These are phyloP conservation scores for Loxodonta africana DNA, from an alignment of 2,113 vertebrate species.

Conservation along the genomic window DNA sequence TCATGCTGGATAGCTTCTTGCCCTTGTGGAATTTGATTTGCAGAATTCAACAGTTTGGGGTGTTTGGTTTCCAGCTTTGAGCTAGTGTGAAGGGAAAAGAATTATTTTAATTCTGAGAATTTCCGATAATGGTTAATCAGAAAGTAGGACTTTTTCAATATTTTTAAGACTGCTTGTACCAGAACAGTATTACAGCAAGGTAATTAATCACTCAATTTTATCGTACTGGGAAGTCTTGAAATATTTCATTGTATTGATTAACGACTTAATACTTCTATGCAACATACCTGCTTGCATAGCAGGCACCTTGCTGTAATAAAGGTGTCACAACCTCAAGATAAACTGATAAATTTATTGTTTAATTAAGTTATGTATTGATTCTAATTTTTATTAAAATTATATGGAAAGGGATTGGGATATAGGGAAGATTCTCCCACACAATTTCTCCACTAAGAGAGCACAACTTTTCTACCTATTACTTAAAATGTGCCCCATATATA, in stretches of 20 bases:
- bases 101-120: constrained; percentile 68
- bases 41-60: constrained; percentile 52
- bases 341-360: constrained; percentile 67
- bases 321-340: background rate
- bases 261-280: constrained; percentile 63
- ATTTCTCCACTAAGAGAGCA: constrained; percentile 35
- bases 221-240: constrained; percentile 54
- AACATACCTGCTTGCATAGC: constrained; percentile 50
- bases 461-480: background rate
- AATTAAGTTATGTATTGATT: constrained; percentile 75
- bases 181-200: constrained; percentile 54
- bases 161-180: constrained; percentile 71
- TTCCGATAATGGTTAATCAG: constrained; percentile 62
- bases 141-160: constrained; percentile 69
- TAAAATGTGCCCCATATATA: background rate
- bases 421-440: background rate
- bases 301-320: constrained; percentile 48
- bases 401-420: background rate
- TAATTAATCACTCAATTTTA: constrained; percentile 74
- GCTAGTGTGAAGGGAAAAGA: constrained; percentile 11
- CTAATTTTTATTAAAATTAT: constrained; percentile 73
- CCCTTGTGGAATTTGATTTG: constrained; percentile 8
- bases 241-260: constrained; percentile 69
- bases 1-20: background rate
- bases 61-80: constrained; percentile 42